phyloP scores from a whole-genome alignment of 2,888 invertebrate species.

The Drosophila setosimentum region DNA sequence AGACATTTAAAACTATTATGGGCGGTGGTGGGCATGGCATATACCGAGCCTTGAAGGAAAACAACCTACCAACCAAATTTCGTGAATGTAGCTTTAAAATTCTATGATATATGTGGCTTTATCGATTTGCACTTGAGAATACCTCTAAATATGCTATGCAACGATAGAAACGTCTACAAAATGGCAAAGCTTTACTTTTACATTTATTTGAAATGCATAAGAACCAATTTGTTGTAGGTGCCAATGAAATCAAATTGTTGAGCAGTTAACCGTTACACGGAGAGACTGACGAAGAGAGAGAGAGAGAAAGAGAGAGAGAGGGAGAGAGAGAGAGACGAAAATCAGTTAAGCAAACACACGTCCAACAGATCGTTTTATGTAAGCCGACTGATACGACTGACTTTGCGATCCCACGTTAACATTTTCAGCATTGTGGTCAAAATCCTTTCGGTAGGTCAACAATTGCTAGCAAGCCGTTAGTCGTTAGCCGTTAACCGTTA shows the following conservation, averaged over 20 bases:
- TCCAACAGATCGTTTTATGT: constrained; percentile 52
- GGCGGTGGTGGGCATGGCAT: too few species aligned
- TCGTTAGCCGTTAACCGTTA: constrained; percentile 43
- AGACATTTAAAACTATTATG: too few species aligned
- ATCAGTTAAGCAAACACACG: constrained; percentile 62
- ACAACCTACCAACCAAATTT: too few species aligned
- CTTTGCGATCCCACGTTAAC: constrained; percentile 47
- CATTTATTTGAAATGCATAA: constrained; percentile 13
- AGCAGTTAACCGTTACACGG: constrained; percentile 31
- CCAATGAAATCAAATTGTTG: constrained; percentile 37
- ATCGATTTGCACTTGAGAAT: too few species aligned
- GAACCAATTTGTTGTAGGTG: constrained; percentile 41
- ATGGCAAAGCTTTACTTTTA: constrained; percentile 1
- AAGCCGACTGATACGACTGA: constrained; percentile 51
- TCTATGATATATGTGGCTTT: too few species aligned
- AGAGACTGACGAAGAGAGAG: neutral
- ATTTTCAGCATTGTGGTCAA: constrained; percentile 55
- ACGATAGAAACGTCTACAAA: neutral
- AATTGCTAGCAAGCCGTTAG: constrained; percentile 39
- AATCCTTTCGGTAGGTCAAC: constrained; percentile 61
- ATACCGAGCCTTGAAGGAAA: too few species aligned
- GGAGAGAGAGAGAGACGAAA: constrained; percentile 23
- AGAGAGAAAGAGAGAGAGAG: constrained; percentile 14
- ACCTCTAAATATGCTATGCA: neutral
- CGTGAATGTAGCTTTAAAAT: too few species aligned